Evolutionary conservation across 2,113 vertebrate genomes (phyloP).

Genomic region (Dipodomys spectabilis): DNA sequence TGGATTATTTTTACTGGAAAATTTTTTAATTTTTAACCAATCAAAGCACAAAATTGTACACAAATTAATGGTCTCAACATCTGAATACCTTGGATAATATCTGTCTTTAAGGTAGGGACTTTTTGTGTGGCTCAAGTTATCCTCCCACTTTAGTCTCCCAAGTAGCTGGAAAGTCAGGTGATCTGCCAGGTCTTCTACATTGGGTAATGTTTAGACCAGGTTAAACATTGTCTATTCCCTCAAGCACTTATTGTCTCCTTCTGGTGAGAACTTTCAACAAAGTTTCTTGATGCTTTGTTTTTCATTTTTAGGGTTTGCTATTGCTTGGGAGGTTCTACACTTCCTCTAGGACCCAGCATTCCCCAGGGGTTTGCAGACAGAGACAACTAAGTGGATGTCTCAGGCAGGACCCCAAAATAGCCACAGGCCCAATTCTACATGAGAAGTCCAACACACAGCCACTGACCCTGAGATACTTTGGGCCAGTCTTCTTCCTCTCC

Average conservation of each 20-base stretch:
- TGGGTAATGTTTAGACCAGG: neutral
- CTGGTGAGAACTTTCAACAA: neutral
- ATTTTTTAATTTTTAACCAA: conserved; percentile 1
- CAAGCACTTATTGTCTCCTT: neutral
- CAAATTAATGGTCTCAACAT: neutral
- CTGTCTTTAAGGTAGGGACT: neutral
- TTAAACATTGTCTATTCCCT: neutral
- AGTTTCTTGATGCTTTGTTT: conserved; percentile 11
- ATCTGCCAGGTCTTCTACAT: neutral
- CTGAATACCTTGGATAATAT: neutral
- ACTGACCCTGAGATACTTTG: neutral
- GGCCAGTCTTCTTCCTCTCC: conserved; percentile 28
- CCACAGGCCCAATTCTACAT: neutral
- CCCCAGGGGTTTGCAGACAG: neutral
- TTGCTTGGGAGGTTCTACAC: neutral
- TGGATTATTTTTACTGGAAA: neutral
- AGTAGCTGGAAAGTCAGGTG: neutral
- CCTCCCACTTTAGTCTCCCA: neutral
- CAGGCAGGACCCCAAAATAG: conserved; percentile 18
- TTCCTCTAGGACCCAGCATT: neutral
- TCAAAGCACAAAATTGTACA: conserved; percentile 20
- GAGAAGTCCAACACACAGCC: neutral
- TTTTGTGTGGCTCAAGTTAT: neutral
- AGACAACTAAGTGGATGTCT: neutral
- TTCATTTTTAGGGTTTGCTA: neutral